Base-by-base conservation (phyloP, 2,113 vertebrate genomes). In the Psephotus haematonotus region DNA sequence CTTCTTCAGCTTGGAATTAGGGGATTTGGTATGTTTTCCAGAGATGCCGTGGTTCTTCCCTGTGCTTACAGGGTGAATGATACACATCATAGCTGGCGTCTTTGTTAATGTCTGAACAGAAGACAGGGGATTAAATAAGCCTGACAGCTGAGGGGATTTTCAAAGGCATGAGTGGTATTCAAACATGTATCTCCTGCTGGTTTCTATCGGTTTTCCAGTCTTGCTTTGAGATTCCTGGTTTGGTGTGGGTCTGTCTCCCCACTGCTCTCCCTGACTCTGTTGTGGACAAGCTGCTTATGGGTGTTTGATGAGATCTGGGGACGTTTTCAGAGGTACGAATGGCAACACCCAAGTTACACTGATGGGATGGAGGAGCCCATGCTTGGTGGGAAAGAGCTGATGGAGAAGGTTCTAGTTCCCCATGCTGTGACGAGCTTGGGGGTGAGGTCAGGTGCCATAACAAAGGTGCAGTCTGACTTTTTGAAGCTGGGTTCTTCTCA, bases 141-240 rank as follows among this genome's bases (percentile, higher is more conserved):
- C 83, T n/a, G 65, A 91, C 92, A 95, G 92, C 93, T 95, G 95
- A 69, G 57, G 47, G 69, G 88, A 74, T 96, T 96, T 88, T 76
- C 57, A 74, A 28, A 96, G 74, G 95, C 81, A 94, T 0, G 74
- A 85, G 63, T 86, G 91, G 47, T 41, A 95, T 95, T 93, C 64
- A 57, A n/a, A 71, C 69, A 44, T 28, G 11, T 16, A 75, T n/a
- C 50, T 55, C 13, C 59, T 64, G 50, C 37, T 84, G 50, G 10
- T 68, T 91, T 86, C 82, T 86, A 10, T 31, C 55, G 7, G 74
- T 35, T 91, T 92, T 89, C 27, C 77, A 82, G 71, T 18, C 27
- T 71, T 76, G 69, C 46, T 91, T 72, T 69, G 53, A 53, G 50
- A 59, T 43, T n/a, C 41, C 22, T 80, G 44, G 43, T 68, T 65